phyloP scores from a whole-genome alignment of 2,113 vertebrate genomes.

The Mola mola region DNA sequence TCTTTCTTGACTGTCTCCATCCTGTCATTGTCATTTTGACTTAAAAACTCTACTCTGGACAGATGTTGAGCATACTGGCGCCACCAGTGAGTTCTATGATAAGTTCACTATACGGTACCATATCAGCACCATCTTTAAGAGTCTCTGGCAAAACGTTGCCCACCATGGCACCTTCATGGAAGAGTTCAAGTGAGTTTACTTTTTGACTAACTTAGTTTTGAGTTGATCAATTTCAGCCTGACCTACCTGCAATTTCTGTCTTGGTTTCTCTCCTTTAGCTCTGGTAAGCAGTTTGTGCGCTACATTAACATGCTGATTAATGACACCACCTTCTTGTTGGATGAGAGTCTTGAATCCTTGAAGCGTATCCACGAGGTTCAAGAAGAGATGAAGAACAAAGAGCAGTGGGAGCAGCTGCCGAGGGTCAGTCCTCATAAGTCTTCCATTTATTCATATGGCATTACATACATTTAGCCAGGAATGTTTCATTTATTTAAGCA shows the following conservation, averaged over 20 bases:
- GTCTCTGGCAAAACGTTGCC: slow-evolving; percentile 96
- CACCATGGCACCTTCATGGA: slow-evolving; percentile 99
- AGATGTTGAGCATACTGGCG: slow-evolving; percentile 98
- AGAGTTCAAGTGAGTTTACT: slow-evolving; percentile 96
- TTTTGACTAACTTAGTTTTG: neutral
- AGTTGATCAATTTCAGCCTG: neutral
- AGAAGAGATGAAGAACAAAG: slow-evolving; percentile 99
- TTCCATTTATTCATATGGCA: neutral
- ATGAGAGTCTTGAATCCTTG: slow-evolving; percentile 96
- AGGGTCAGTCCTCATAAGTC: slow-evolving; percentile 83
- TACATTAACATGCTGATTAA: slow-evolving; percentile 99
- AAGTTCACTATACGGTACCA: slow-evolving; percentile 99
- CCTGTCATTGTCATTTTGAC: no score
- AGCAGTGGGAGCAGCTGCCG: slow-evolving; percentile 95
- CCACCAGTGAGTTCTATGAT: slow-evolving; percentile 98
- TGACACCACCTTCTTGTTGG: slow-evolving; percentile 97
- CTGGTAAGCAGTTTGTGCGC: slow-evolving; percentile 99
- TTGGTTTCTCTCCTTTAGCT: slow-evolving; percentile 75
- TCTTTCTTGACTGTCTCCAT: neutral
- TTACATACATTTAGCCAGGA: no score
- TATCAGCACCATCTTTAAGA: slow-evolving; percentile 99
- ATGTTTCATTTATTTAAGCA: no score
- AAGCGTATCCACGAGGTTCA: slow-evolving; percentile 99
- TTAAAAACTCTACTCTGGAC: slow-evolving; percentile 1
- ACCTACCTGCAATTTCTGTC: slow-evolving; percentile 7